A percentile compares a stretch with the other conserved stretches of the same genome.
phyloP scores from a whole-genome alignment of 92 coral and sea anemone species.

The Parazoanthus swiftii region DNA sequence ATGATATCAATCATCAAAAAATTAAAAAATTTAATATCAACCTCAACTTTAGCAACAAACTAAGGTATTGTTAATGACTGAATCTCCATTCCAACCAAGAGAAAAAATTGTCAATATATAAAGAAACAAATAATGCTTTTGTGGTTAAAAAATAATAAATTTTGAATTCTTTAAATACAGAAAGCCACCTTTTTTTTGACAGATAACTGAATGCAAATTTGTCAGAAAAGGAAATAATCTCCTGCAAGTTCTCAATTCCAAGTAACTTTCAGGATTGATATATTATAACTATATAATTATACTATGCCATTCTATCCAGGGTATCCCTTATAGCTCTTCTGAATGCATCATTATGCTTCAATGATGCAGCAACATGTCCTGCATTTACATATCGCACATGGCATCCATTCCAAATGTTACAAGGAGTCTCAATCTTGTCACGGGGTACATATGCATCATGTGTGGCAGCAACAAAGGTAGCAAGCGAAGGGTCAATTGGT shows the following conservation, averaged over 20 bases:
- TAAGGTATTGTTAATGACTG: too few species aligned
- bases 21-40: too few species aligned
- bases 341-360: slow-evolving; percentile 71
- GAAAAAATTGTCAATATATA: too few species aligned
- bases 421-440: slow-evolving; percentile 63
- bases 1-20: too few species aligned
- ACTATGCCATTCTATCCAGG: slow-evolving; percentile 42
- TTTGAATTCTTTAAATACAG: too few species aligned
- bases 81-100: too few species aligned
- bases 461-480: slow-evolving; percentile 79
- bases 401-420: slow-evolving; percentile 85
- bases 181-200: too few species aligned
- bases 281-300: too few species aligned
- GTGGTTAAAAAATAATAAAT: too few species aligned
- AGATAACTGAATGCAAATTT: neutral
- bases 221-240: neutral
- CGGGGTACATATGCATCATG: slow-evolving; percentile 94
- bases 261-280: neutral
- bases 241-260: too few species aligned
- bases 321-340: slow-evolving; percentile 74
- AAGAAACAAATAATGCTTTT: too few species aligned
- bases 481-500: slow-evolving; percentile 82
- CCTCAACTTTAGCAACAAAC: too few species aligned
- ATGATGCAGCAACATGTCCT: slow-evolving; percentile 81
- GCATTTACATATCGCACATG: slow-evolving; percentile 67